These are phyloP conservation scores for Myripristis murdjan DNA, from an alignment of 2,797 vertebrate species.

Conservation along the genomic window DNA sequence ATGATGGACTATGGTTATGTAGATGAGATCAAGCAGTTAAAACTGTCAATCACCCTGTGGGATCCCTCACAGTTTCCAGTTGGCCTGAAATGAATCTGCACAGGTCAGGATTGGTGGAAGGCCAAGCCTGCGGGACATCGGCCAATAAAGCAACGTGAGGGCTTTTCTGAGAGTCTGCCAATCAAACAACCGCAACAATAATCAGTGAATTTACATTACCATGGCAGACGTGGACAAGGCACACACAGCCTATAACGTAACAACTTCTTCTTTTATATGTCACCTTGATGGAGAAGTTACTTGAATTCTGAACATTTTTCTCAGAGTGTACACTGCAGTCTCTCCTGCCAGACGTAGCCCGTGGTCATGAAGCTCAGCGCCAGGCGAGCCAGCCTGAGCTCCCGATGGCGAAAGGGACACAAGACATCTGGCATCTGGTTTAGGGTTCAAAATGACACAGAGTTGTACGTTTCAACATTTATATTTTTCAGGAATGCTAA, in stretches of 20 bases:
- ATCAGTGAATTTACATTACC: conserved; percentile 15
- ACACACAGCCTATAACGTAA: no score
- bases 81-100: conserved; percentile 88
- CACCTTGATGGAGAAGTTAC: no score
- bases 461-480: not conserved
- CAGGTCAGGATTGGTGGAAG: conserved; percentile 92
- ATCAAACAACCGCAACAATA: conserved; percentile 21
- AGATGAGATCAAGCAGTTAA: not conserved
- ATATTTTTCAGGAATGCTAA: not conserved
- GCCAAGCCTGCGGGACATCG: conserved; percentile 86
- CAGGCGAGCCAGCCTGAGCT: conserved; percentile 80
- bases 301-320: no score
- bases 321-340: conserved; percentile 12
- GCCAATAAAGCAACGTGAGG: conserved; percentile 87
- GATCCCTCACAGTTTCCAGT: conserved; percentile 91
- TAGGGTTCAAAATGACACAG: not conserved
- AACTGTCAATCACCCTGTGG: conserved; percentile 82
- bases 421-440: conserved; percentile 74
- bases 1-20: not conserved
- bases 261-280: no score
- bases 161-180: conserved; percentile 72
- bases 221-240: not conserved
- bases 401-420: conserved; percentile 62
- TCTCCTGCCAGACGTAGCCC: conserved; percentile 87
- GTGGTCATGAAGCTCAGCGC: conserved; percentile 83